These are phyloP conservation scores for Chirona hameri DNA, from an alignment of 2,888 invertebrate genomes.

Conservation along the genomic window DNA sequence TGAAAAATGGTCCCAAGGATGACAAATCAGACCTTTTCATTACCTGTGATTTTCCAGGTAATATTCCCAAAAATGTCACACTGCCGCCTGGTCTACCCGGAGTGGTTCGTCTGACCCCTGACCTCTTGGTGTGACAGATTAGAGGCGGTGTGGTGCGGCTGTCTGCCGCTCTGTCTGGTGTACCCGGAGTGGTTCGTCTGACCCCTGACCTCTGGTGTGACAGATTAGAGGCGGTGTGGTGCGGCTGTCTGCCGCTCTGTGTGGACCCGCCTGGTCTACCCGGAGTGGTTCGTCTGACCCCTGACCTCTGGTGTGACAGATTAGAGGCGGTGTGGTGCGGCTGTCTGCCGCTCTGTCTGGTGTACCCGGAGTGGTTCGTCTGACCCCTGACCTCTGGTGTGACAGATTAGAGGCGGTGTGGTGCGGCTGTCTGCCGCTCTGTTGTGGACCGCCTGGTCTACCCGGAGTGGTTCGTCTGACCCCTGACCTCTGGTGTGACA, in stretches of 20 bases:
- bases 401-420: conserved; percentile 38
- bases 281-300: too few relatives aligned
- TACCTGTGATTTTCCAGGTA: too few relatives aligned
- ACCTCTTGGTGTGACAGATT: conserved; percentile 61
- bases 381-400: too few relatives aligned
- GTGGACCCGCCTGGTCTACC: conserved; percentile 67
- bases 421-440: conserved; percentile 66
- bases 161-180: conserved; percentile 64
- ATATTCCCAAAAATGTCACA: too few relatives aligned
- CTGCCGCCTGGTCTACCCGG: too few relatives aligned
- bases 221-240: conserved; percentile 42
- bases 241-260: conserved; percentile 66
- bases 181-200: too few relatives aligned
- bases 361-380: too few relatives aligned
- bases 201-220: too few relatives aligned
- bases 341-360: conserved; percentile 68
- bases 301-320: conserved; percentile 56
- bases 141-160: conserved; percentile 66
- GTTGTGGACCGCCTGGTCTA: conserved; percentile 65
- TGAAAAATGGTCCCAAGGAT: too few relatives aligned
- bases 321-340: conserved; percentile 65
- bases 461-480: too few relatives aligned
- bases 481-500: conserved; percentile 50
- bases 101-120: too few relatives aligned
- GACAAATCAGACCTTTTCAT: too few relatives aligned